Conservation (phyloP, 2,797 vertebrate species). For the Trachops cirrhosus region DNA sequence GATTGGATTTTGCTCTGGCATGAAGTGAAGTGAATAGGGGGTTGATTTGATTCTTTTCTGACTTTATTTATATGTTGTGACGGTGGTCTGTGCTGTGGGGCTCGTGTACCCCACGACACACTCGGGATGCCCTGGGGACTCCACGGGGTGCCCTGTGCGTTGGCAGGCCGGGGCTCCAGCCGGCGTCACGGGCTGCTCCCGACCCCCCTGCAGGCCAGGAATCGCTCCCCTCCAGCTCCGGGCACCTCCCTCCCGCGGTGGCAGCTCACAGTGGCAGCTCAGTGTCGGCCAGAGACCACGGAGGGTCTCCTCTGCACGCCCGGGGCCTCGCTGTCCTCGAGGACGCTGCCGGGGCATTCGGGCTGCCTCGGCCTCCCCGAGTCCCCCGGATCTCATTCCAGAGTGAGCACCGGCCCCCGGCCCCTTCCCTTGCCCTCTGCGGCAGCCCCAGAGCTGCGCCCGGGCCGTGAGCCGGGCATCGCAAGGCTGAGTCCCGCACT, state of each 20-base stretch:
- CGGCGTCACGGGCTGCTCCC: neutral
- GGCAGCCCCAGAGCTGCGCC: neutral
- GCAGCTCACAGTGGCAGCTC: accelerated
- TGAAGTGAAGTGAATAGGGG: neutral
- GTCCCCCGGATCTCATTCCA: neutral
- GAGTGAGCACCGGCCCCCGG: neutral
- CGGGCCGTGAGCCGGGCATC: accelerated
- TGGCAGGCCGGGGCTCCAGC: neutral
- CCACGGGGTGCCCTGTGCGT: accelerated
- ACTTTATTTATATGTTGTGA: neutral
- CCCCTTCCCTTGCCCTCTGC: neutral
- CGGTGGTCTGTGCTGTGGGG: neutral
- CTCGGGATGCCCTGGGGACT: neutral
- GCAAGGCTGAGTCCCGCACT: accelerated
- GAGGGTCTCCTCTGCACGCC: accelerated
- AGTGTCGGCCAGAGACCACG: accelerated
- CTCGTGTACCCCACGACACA: neutral
- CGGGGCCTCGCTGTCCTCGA: accelerated
- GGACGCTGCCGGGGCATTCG: accelerated
- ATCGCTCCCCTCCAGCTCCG: neutral
- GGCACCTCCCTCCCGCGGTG: too few species aligned
- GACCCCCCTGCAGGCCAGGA: accelerated
- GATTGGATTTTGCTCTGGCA: neutral
- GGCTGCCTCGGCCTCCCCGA: neutral
- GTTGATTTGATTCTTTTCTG: neutral